A percentile compares a stretch with the other conserved stretches of the same genome.
phyloP scores from a whole-genome alignment of 1,140 invertebrate genomes.

The Micrasema longulum region DNA sequence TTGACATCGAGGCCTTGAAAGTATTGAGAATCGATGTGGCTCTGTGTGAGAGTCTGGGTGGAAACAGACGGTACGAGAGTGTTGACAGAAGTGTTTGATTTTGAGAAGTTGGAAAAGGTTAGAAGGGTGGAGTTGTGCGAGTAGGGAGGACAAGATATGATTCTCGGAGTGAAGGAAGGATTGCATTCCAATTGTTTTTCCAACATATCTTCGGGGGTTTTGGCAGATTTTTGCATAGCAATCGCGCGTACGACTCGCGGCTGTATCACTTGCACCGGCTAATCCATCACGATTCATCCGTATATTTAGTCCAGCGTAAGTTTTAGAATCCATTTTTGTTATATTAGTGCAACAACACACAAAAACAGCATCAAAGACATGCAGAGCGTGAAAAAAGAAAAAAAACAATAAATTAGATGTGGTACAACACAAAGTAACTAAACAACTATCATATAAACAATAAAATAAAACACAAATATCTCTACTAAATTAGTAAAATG shows the following conservation, averaged over 20 bases:
- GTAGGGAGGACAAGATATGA: slow-evolving; percentile 64
- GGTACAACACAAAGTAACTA: neutral
- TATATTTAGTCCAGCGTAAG: neutral
- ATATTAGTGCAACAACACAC: slow-evolving; percentile 23
- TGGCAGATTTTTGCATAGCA: slow-evolving; percentile 58
- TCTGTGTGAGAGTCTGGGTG: slow-evolving; percentile 12
- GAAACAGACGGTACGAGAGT: slow-evolving; percentile 36
- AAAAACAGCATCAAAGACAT: slow-evolving; percentile 40
- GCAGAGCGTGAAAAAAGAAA: slow-evolving; percentile 48
- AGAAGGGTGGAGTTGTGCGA: slow-evolving; percentile 55
- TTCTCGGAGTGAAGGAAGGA: slow-evolving; percentile 64
- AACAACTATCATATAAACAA: no score
- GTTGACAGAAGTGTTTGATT: slow-evolving; percentile 39
- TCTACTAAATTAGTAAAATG: no score
- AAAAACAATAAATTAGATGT: slow-evolving; percentile 29
- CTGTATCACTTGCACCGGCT: slow-evolving; percentile 67
- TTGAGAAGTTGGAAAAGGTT: slow-evolving; percentile 2
- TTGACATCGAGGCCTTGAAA: slow-evolving; percentile 4
- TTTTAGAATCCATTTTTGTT: slow-evolving; percentile 9
- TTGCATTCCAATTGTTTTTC: slow-evolving; percentile 66
- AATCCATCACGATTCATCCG: slow-evolving; percentile 14
- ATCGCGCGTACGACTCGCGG: slow-evolving; percentile 62
- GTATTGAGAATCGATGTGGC: neutral
- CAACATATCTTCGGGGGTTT: slow-evolving; percentile 60
- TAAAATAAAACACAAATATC: no score